A percentile compares a stretch with the other conserved stretches of the same genome.
Conservation (phyloP, 2,888 invertebrate species). For the Zaprionus obscuricornis region DNA sequence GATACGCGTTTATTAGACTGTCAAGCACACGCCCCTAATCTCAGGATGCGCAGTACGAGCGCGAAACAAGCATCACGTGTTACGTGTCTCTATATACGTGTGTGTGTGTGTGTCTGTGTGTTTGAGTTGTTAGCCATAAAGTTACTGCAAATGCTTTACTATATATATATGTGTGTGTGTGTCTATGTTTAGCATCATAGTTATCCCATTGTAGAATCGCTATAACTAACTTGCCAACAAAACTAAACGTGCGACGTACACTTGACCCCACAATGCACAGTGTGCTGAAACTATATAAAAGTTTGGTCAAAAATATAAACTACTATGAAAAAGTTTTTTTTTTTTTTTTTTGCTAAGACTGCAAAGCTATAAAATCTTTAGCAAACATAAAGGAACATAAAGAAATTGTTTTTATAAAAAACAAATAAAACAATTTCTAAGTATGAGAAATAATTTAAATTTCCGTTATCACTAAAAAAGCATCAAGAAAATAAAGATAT, state of each 20-base stretch:
- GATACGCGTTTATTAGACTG: conserved; percentile 77
- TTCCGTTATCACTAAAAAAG: too few species aligned
- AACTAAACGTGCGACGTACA: conserved; percentile 30
- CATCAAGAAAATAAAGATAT: too few species aligned
- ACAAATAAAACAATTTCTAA: too few species aligned
- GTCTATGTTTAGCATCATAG: neutral
- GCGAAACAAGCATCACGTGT: conserved; percentile 44
- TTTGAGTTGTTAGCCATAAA: conserved; percentile 27
- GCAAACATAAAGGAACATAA: too few species aligned
- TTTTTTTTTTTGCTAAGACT: too few species aligned
- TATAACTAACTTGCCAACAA: conserved; percentile 33
- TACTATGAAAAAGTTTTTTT: too few species aligned
- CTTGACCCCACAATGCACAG: conserved; percentile 28
- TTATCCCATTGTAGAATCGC: conserved; percentile 10
- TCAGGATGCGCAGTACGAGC: conserved; percentile 45
- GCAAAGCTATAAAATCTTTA: too few species aligned
- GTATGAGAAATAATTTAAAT: too few species aligned
- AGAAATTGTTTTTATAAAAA: too few species aligned
- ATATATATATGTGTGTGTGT: conserved; percentile 6
- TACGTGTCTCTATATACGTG: too few species aligned
- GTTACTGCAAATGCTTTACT: conserved; percentile 7
- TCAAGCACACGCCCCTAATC: conserved; percentile 71
- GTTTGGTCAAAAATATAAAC: too few species aligned
- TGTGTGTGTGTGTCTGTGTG: conserved; percentile 3
- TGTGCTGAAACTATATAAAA: neutral